These are phyloP conservation scores for Gari tellinella DNA, from an alignment of 2,888 invertebrate genomes.

Conservation along the genomic window DNA sequence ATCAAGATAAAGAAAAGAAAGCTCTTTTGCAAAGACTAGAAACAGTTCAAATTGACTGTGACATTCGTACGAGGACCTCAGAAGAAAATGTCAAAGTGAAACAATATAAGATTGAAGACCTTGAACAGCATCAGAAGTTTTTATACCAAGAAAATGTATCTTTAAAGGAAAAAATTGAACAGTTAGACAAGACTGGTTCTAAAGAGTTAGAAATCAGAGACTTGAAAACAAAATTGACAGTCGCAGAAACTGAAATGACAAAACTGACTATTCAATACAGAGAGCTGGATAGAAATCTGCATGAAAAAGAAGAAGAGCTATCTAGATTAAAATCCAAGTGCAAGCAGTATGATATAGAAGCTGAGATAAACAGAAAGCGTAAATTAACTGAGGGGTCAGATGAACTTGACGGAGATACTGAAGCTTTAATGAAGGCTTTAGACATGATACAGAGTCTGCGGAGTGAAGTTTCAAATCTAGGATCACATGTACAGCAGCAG, in stretches of 20 bases:
- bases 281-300: slow-evolving; percentile 24
- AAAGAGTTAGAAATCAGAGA: slow-evolving; percentile 38
- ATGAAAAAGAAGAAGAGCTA: slow-evolving; percentile 27
- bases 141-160: background rate
- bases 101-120: too few species aligned
- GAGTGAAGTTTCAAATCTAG: slow-evolving; percentile 27
- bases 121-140: too few species aligned
- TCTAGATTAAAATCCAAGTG: slow-evolving; percentile 39
- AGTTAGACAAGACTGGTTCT: slow-evolving; percentile 2
- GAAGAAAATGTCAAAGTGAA: background rate
- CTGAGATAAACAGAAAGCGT: slow-evolving; percentile 34
- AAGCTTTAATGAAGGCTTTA: slow-evolving; percentile 33
- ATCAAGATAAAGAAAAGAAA: slow-evolving; percentile 14
- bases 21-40: slow-evolving; percentile 23
- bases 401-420: slow-evolving; percentile 48
- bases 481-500: slow-evolving; percentile 37
- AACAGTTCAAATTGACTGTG: slow-evolving; percentile 7
- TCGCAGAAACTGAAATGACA: slow-evolving; percentile 35
- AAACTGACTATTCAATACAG: slow-evolving; percentile 11
- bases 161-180: slow-evolving; percentile 18
- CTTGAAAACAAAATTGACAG: slow-evolving; percentile 12
- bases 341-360: slow-evolving; percentile 52
- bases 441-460: slow-evolving; percentile 29
- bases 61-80: background rate
- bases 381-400: slow-evolving; percentile 23